Conservation (phyloP, 2,113 vertebrate genomes). For the Xiphophorus hellerii region DNA sequence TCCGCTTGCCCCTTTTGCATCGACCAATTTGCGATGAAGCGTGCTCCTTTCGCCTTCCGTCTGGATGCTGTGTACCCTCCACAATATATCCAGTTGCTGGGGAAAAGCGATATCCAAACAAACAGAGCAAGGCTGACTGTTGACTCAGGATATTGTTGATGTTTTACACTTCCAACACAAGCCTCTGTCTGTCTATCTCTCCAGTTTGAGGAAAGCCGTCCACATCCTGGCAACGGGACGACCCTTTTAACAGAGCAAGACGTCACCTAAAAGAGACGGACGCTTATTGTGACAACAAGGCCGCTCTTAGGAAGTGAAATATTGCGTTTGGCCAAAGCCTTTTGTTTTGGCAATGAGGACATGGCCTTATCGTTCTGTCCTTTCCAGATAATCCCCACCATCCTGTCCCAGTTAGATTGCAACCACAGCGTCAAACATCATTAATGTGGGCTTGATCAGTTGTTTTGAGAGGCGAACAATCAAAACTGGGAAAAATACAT, state of each 20-base stretch:
- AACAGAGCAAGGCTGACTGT: conserved; percentile 40
- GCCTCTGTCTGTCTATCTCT: conserved; percentile 41
- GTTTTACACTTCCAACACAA: conserved; percentile 62
- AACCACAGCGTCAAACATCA: background rate
- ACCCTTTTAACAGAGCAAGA: conserved; percentile 58
- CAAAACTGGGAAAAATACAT: background rate
- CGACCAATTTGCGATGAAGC: conserved; percentile 62
- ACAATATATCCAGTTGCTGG: conserved; percentile 64
- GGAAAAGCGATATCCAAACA: conserved; percentile 74
- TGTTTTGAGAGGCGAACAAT: background rate
- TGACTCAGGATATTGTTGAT: conserved; percentile 71
- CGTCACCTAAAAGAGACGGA: conserved; percentile 35
- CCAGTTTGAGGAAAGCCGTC: conserved; percentile 17
- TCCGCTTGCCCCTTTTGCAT: conserved; percentile 43
- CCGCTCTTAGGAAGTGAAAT: conserved; percentile 22
- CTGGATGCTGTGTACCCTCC: conserved; percentile 44
- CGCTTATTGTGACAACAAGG: conserved; percentile 44
- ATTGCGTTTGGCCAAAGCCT: conserved; percentile 13
- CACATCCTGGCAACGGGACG: conserved; percentile 44
- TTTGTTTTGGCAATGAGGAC: conserved; percentile 42
- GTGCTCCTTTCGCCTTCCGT: conserved; percentile 40
- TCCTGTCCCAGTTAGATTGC: background rate
- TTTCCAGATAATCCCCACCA: conserved; percentile 17
- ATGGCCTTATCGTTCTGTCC: conserved; percentile 42
- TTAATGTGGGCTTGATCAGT: background rate